A percentile compares a stretch with the other conserved stretches of the same genome.
Conservation (phyloP, 2,888 invertebrate species). For the Lepidochitona cinerea region DNA sequence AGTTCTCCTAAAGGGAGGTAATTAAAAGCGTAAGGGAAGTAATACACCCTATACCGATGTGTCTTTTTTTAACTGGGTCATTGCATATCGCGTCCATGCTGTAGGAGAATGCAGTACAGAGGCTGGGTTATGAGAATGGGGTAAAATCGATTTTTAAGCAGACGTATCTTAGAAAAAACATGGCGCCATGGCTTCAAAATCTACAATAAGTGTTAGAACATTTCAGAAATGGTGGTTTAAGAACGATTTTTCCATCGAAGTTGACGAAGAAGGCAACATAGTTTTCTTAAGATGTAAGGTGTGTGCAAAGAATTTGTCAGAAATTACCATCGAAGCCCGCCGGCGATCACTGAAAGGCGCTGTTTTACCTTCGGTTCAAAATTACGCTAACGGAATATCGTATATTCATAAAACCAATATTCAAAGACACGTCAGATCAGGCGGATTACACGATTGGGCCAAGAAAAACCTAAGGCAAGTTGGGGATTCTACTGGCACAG, state of each 20-base stretch:
- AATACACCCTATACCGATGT: too few species aligned
- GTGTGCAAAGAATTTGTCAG: not conserved
- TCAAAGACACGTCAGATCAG: not conserved
- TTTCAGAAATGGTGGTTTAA: not conserved
- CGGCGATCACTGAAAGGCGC: too few species aligned
- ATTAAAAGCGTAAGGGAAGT: too few species aligned
- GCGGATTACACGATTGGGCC: not conserved
- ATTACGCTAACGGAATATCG: not conserved
- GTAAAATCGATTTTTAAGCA: too few species aligned
- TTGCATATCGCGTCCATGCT: too few species aligned
- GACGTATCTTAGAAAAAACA: too few species aligned
- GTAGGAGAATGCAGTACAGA: too few species aligned
- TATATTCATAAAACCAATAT: not conserved
- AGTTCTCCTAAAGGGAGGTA: too few species aligned
- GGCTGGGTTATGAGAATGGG: too few species aligned
- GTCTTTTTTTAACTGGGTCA: too few species aligned
- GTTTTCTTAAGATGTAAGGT: not conserved
- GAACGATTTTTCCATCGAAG: not conserved
- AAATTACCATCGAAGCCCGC: too few species aligned
- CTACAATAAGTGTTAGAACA: not conserved
- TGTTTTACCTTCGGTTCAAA: too few species aligned
- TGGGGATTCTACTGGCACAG: not conserved
- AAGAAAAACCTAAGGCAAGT: not conserved
- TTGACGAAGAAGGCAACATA: not conserved
- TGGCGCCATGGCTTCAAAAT: not conserved